A percentile compares a stretch with the other conserved stretches of the same genome.
Evolutionary conservation across 2,113 vertebrate species (phyloP).

Genomic region (Tringa solitaria): DNA sequence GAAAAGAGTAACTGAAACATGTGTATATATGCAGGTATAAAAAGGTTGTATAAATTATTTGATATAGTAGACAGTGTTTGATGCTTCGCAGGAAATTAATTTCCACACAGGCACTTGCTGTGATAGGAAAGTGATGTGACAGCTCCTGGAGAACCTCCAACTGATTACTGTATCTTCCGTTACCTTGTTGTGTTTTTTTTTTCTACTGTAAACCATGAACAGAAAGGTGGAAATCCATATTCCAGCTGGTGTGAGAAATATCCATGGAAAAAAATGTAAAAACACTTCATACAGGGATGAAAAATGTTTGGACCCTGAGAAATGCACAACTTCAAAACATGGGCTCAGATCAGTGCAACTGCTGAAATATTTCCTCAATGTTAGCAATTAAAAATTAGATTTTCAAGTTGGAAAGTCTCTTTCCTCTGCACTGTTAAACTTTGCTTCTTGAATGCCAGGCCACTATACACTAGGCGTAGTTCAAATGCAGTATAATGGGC

Average conservation of each 20-base stretch:
- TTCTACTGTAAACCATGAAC: neutral
- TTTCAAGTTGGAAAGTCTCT: neutral
- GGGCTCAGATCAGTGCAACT: neutral
- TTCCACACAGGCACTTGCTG: neutral
- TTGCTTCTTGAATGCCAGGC: neutral
- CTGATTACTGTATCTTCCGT: neutral
- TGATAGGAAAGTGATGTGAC: neutral
- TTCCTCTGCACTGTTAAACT: neutral
- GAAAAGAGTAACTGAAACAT: neutral
- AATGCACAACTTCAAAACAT: neutral
- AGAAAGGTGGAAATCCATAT: neutral
- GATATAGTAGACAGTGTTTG: neutral
- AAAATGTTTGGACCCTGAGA: neutral
- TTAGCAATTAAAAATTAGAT: neutral
- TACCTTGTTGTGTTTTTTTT: neutral
- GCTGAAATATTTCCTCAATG: neutral
- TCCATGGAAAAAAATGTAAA: neutral
- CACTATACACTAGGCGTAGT: neutral
- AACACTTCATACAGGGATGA: neutral
- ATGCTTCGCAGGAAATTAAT: slow-evolving; percentile 30
- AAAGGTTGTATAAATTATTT: neutral
- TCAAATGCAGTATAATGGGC: neutral
- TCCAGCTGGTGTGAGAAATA: neutral
- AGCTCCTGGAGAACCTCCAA: neutral
- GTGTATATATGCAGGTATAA: neutral